Evolutionary conservation across 2,797 vertebrate species (phyloP).

Genomic region (Spondyliosoma cantharus): DNA sequence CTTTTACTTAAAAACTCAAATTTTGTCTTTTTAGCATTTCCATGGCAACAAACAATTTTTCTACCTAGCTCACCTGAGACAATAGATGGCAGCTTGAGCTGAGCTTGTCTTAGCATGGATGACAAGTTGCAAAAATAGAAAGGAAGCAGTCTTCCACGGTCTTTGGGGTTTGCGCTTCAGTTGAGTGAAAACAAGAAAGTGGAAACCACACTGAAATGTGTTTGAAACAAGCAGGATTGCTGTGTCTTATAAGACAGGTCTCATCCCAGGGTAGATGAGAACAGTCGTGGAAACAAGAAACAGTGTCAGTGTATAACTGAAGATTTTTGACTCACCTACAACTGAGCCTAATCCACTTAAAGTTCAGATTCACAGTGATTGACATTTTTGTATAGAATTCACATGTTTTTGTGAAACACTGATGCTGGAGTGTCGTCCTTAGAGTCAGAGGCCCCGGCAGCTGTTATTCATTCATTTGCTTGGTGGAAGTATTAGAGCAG

Average conservation of each 20-base stretch:
- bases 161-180: slow-evolving; percentile 5
- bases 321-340: not conserved
- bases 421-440: slow-evolving; percentile 12
- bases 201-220: slow-evolving; percentile 17
- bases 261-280: not conserved
- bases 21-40: not conserved
- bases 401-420: slow-evolving; percentile 4
- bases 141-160: slow-evolving; percentile 4
- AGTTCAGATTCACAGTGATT: slow-evolving; percentile 19
- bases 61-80: slow-evolving; percentile 32
- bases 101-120: slow-evolving; percentile 6
- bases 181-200: slow-evolving; percentile 32
- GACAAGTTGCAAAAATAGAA: slow-evolving; percentile 23
- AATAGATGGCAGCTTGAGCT: slow-evolving; percentile 13
- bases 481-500: slow-evolving; percentile 20
- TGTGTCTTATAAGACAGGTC: not conserved
- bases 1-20: not conserved
- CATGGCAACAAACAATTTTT: slow-evolving; percentile 9
- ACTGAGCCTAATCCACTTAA: slow-evolving; percentile 13
- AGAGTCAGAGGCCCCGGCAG: slow-evolving; percentile 24
- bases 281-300: not conserved
- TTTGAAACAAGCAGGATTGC: slow-evolving; percentile 29
- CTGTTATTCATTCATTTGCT: slow-evolving; percentile 30
- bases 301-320: not conserved
- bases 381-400: slow-evolving; percentile 28